Percentiles rank a stretch among this genome's conserved stretches.
Conservation (phyloP, 2,797 vertebrate species). For the Propithecus perrieri region DNA sequence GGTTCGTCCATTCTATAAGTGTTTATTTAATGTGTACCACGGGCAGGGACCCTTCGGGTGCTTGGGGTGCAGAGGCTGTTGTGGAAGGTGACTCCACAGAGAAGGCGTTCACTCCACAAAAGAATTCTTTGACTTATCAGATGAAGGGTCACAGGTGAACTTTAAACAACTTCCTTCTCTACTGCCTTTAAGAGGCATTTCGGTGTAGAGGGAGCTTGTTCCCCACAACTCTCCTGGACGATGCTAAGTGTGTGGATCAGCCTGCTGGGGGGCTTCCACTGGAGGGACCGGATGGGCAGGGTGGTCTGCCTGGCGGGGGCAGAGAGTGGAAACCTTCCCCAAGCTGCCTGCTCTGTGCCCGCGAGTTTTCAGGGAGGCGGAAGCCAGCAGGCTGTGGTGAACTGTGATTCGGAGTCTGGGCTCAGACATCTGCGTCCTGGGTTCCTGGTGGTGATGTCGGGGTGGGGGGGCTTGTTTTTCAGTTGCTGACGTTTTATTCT, state of each 20-base stretch:
- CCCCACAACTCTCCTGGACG: not conserved
- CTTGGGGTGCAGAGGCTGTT: not conserved
- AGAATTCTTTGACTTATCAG: not conserved
- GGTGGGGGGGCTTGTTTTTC: not conserved
- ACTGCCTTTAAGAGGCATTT: not conserved
- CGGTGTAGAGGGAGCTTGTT: not conserved
- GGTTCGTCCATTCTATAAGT: not conserved
- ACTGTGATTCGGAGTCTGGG: not conserved
- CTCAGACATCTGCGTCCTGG: not conserved
- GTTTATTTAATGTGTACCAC: not conserved
- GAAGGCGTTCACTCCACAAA: not conserved
- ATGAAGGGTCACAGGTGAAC: not conserved
- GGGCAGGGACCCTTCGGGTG: not conserved
- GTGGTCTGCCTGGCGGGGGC: not conserved
- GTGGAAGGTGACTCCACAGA: not conserved
- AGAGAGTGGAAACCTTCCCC: not conserved
- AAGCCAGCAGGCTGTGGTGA: rapidly evolving
- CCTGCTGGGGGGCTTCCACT: not conserved
- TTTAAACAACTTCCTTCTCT: not conserved
- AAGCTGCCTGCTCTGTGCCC: not conserved
- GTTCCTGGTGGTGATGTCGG: not conserved
- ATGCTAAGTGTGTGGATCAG: not conserved
- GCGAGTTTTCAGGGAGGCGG: not conserved
- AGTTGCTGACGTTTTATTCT: not conserved
- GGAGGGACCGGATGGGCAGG: not conserved